Evolutionary conservation across 2,888 invertebrate genomes (phyloP).

Genomic region (Cataglyphis livida): DNA sequence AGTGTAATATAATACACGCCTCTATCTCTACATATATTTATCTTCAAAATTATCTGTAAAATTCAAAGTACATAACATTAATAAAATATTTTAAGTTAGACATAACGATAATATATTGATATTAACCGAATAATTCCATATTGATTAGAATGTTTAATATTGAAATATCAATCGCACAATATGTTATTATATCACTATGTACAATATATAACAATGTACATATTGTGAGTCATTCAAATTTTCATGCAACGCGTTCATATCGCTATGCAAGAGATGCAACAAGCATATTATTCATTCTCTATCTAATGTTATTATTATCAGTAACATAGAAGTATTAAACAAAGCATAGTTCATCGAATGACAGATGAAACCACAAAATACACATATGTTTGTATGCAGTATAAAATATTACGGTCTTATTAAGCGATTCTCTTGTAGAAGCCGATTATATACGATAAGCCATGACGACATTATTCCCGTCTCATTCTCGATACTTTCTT

Average conservation of each 20-base stretch:
- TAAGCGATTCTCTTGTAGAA: constrained; percentile 45
- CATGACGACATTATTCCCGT: constrained; percentile 44
- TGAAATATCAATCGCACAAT: background rate
- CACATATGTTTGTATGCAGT: constrained; percentile 7
- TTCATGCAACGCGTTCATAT: background rate
- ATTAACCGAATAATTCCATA: background rate
- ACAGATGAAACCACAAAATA: constrained; percentile 56
- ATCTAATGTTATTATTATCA: constrained; percentile 25
- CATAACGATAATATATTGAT: background rate
- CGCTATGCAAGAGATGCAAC: background rate
- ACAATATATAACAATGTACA: background rate
- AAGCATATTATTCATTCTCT: constrained; percentile 9
- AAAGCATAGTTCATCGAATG: constrained; percentile 38
- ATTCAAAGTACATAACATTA: constrained; percentile 3
- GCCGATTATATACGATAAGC: constrained; percentile 43
- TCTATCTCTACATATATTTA: background rate
- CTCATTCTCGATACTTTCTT: constrained; percentile 38
- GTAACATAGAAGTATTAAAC: constrained; percentile 35
- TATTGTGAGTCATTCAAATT: background rate
- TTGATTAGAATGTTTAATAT: background rate
- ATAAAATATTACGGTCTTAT: constrained; percentile 32
- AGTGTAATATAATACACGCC: background rate
- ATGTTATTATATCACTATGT: background rate
- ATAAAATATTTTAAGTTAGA: constrained; percentile 3
- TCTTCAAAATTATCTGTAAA: background rate